Evolutionary conservation across 2,797 vertebrate genomes (phyloP).

Genomic region (Buphagus erythrorhynchus): DNA sequence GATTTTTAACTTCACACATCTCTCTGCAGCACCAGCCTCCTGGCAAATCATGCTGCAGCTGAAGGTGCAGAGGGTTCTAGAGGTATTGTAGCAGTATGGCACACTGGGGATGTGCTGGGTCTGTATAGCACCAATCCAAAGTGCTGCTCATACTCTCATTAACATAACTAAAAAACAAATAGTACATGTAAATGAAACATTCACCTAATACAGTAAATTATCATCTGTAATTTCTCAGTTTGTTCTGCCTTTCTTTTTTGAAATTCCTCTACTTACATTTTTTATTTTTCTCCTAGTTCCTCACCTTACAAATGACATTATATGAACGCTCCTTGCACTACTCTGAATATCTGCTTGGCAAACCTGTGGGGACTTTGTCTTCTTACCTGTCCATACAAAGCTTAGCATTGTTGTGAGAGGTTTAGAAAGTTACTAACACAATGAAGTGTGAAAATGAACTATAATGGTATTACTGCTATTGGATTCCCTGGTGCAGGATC

Average conservation of each 20-base stretch:
- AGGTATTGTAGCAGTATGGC: fast-evolving
- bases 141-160: background rate
- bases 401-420: background rate
- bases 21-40: background rate
- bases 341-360: background rate
- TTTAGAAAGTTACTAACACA: background rate
- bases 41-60: background rate
- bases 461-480: background rate
- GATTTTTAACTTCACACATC: background rate
- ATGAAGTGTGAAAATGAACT: background rate
- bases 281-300: background rate
- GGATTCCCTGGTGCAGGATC: background rate
- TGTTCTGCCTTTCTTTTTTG: background rate
- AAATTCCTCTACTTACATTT: background rate
- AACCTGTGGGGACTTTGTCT: background rate
- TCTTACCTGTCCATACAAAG: background rate
- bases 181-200: background rate
- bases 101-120: background rate
- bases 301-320: background rate
- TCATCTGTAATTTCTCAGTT: background rate
- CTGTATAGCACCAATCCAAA: background rate
- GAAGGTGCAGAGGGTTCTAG: background rate
- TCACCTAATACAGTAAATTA: too few species aligned
- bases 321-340: background rate
- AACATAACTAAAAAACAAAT: background rate